A percentile compares a stretch with the other conserved stretches of the same genome.
These are phyloP conservation scores for Anableps anableps DNA, from an alignment of 2,797 vertebrate species.

Conservation along the genomic window DNA sequence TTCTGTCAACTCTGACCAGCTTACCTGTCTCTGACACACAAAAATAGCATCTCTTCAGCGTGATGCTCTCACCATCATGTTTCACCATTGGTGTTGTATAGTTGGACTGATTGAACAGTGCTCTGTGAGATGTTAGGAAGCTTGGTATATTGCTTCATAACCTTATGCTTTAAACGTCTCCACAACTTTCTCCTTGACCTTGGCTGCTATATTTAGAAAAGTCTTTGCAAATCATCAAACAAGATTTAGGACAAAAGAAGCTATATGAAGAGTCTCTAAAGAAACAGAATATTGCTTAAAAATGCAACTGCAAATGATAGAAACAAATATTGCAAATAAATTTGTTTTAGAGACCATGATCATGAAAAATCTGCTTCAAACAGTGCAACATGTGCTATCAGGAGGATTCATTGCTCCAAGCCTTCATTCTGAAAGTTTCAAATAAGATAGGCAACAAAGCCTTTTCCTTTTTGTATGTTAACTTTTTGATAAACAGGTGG, in stretches of 20 bases:
- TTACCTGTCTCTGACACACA: neutral
- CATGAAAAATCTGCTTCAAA: neutral
- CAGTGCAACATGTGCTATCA: neutral
- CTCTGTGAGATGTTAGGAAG: neutral
- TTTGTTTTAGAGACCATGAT: neutral
- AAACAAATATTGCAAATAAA: neutral
- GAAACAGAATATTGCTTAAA: neutral
- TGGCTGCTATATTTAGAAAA: too few relatives aligned
- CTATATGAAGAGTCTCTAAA: neutral
- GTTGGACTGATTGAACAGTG: neutral
- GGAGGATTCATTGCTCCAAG: conserved; percentile 10
- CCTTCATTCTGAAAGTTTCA: conserved; percentile 39
- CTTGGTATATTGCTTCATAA: neutral
- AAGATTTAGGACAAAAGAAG: neutral
- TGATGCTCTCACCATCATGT: neutral
- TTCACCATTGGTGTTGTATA: too few relatives aligned
- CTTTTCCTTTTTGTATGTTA: conserved; percentile 58
- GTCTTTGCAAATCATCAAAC: neutral
- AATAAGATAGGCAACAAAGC: conserved; percentile 54
- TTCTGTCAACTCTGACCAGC: neutral
- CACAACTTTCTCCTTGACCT: neutral
- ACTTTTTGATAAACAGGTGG: conserved; percentile 74
- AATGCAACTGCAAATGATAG: neutral
- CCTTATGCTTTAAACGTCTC: neutral
- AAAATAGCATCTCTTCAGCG: neutral